Percentiles rank a stretch among this genome's conserved stretches.
Evolutionary conservation across 2,888 invertebrate genomes (phyloP).

Genomic region (Incurvaria masculella): DNA sequence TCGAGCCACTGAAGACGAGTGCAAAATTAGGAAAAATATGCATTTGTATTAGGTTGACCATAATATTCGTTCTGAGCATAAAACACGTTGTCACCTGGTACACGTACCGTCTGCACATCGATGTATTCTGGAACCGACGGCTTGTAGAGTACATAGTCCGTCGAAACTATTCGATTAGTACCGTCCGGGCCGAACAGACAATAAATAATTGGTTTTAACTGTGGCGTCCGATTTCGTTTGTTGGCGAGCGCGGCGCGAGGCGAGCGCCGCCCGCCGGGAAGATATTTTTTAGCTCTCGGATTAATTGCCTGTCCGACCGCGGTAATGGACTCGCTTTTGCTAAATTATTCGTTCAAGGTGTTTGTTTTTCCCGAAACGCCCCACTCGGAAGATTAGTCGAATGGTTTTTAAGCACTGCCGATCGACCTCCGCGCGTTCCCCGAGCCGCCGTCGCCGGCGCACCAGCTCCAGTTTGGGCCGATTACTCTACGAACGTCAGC

Average conservation of each 20-base stretch:
- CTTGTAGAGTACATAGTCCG: background rate
- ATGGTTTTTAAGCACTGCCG: background rate
- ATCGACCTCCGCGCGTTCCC: background rate
- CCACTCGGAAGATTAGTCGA: background rate
- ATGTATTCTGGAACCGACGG: background rate
- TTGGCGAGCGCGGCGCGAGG: background rate
- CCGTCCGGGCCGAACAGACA: background rate
- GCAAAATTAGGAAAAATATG: no score
- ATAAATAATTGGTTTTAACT: background rate
- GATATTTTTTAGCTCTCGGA: slow-evolving; percentile 16
- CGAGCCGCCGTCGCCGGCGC: background rate
- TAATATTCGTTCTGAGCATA: no score
- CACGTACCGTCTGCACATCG: no score
- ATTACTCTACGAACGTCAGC: no score
- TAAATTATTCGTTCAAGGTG: slow-evolving; percentile 8
- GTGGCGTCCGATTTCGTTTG: background rate
- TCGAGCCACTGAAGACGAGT: no score
- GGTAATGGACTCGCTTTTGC: slow-evolving; percentile 9
- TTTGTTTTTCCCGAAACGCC: background rate
- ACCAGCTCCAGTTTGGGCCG: no score
- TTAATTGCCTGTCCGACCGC: slow-evolving; percentile 21
- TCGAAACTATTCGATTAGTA: background rate
- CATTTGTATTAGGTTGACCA: no score
- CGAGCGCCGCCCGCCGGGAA: background rate
- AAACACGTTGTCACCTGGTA: no score